phyloP scores from a whole-genome alignment of 1,140 invertebrate species.

The Diachasmimorpha longicaudata region DNA sequence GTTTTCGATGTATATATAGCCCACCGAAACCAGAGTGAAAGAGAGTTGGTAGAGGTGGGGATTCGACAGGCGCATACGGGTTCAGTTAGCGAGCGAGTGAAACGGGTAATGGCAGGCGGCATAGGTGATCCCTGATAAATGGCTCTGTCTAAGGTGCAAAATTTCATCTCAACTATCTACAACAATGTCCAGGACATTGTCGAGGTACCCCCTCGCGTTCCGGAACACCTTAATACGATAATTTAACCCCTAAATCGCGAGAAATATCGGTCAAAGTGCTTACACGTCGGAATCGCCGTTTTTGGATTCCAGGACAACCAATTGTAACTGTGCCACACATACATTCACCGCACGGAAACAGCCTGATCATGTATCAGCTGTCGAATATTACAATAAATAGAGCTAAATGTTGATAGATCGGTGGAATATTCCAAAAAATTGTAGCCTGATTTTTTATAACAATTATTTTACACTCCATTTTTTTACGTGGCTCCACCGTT shows the following conservation, averaged over 20 bases:
- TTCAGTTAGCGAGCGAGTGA: slow-evolving; percentile 34
- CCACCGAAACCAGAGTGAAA: not conserved
- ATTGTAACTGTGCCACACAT: not conserved
- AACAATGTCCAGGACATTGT: slow-evolving; percentile 52
- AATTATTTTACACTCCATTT: not conserved
- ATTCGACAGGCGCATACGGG: slow-evolving; percentile 31
- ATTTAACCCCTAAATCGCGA: not conserved
- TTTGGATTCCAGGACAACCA: not conserved
- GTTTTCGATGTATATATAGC: not conserved
- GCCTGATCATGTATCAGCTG: slow-evolving; percentile 10
- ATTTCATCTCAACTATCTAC: slow-evolving; percentile 50
- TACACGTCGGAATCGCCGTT: not conserved
- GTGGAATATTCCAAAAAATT: no score
- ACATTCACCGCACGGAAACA: not conserved
- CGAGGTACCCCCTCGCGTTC: slow-evolving; percentile 41
- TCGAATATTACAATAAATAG: not conserved
- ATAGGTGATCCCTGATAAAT: slow-evolving; percentile 48
- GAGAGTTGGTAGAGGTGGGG: not conserved
- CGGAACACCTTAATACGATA: not conserved
- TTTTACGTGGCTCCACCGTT: not conserved
- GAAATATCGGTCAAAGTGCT: not conserved
- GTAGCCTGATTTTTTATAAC: no score
- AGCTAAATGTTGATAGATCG: not conserved
- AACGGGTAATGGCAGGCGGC: slow-evolving; percentile 48
- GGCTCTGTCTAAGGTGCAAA: slow-evolving; percentile 56